Evolutionary conservation across 2,797 vertebrate genomes (phyloP).

Genomic region (Geotrypetes seraphini): DNA sequence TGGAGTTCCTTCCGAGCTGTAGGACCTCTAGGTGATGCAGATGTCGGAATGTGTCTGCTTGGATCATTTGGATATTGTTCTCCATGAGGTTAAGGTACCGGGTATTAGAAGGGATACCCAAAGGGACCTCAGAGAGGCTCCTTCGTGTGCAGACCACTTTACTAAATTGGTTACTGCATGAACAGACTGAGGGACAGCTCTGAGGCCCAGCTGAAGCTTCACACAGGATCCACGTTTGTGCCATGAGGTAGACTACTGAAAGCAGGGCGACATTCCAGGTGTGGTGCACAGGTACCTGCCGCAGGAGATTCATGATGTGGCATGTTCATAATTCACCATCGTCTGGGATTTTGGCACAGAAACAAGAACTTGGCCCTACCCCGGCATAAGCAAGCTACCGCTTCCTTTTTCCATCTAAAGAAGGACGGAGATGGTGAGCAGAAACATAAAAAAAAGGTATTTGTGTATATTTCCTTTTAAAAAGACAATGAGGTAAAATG

Average conservation of each 20-base stretch:
- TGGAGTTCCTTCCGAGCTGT: slow-evolving; percentile 87
- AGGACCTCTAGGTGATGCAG: slow-evolving; percentile 92
- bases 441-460: slow-evolving; percentile 2
- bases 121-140: slow-evolving; percentile 78
- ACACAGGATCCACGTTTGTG: slow-evolving; percentile 78
- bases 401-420: slow-evolving; percentile 82
- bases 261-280: slow-evolving; percentile 87
- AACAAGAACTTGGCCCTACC: slow-evolving; percentile 70
- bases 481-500: slow-evolving; percentile 25
- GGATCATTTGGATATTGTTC: slow-evolving; percentile 92
- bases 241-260: slow-evolving; percentile 81
- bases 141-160: slow-evolving; percentile 95
- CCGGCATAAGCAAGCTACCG: slow-evolving; percentile 77
- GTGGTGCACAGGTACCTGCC: slow-evolving; percentile 93
- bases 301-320: slow-evolving; percentile 97
- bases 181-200: slow-evolving; percentile 89
- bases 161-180: slow-evolving; percentile 92
- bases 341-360: slow-evolving; percentile 58
- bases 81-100: slow-evolving; percentile 96
- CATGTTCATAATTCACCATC: slow-evolving; percentile 96
- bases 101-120: slow-evolving; percentile 84
- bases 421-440: slow-evolving; percentile 43
- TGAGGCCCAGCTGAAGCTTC: slow-evolving; percentile 73
- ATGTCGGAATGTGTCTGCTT: slow-evolving; percentile 90
- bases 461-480: too few relatives aligned